phyloP scores from a whole-genome alignment of 2,888 invertebrate genomes.

The Camptogramma bilineatum region DNA sequence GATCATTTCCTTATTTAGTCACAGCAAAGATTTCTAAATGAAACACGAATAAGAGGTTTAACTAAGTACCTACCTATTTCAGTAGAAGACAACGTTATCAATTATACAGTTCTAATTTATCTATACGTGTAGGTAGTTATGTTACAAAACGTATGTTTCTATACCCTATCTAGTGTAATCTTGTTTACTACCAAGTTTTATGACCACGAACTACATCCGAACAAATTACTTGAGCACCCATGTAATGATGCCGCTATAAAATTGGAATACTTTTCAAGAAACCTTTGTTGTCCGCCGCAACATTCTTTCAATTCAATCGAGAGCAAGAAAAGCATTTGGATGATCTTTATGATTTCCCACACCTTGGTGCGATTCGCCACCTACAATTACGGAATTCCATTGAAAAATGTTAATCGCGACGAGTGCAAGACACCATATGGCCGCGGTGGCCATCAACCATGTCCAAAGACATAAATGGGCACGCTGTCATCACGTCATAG shows the following conservation, averaged over 20 bases:
- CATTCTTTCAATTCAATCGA: conserved; percentile 33
- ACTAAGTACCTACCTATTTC: not conserved
- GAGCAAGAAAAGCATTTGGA: conserved; percentile 29
- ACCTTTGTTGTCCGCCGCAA: conserved; percentile 32
- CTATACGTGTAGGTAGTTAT: conserved; percentile 1
- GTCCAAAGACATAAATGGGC: conserved; percentile 84
- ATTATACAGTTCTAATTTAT: not conserved
- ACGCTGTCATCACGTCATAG: conserved; percentile 83
- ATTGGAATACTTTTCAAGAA: conserved; percentile 24
- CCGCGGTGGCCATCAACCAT: conserved; percentile 77
- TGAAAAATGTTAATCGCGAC: conserved; percentile 66
- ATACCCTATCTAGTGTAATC: conserved; percentile 29
- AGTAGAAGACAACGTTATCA: not conserved
- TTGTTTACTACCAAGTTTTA: conserved; percentile 47
- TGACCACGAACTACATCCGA: conserved; percentile 44
- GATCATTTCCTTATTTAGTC: conserved; percentile 31
- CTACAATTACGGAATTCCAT: conserved; percentile 68
- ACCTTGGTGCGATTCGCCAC: conserved; percentile 60
- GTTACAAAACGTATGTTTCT: conserved; percentile 21
- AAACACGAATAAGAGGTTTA: conserved; percentile 10
- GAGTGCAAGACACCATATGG: conserved; percentile 79
- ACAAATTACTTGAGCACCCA: conserved; percentile 38
- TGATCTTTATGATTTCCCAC: conserved; percentile 58
- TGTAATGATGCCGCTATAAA: conserved; percentile 36
- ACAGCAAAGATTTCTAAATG: conserved; percentile 29